These are phyloP conservation scores for Diplosoma virens DNA, from an alignment of 23 tunicate species.

Conservation along the genomic window DNA sequence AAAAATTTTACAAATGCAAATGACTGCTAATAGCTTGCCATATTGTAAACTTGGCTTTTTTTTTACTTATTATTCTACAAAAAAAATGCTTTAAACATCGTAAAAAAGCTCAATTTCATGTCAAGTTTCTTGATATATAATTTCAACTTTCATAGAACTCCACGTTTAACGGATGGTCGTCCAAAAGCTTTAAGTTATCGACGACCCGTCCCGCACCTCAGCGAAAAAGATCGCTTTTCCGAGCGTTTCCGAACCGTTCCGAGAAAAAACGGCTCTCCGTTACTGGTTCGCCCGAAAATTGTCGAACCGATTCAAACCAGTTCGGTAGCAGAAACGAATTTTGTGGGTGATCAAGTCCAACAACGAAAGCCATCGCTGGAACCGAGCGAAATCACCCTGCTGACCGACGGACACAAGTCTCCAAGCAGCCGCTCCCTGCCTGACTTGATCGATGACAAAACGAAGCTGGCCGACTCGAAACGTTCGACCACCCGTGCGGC, in stretches of 20 bases:
- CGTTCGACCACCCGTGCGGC: neutral
- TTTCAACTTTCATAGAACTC: neutral
- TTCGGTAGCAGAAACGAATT: no score
- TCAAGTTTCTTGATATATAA: no score
- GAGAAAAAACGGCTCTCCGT: neutral
- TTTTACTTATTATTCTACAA: no score
- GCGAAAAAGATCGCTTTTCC: neutral
- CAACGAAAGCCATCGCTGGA: neutral
- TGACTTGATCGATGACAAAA: neutral
- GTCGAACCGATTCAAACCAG: neutral
- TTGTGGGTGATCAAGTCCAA: neutral
- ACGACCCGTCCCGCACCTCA: no score
- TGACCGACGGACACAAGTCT: neutral
- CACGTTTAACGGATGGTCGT: neutral
- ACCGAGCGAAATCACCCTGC: neutral
- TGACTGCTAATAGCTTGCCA: no score
- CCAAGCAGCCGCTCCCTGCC: conserved; percentile 12
- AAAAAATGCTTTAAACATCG: no score
- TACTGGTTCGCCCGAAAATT: neutral
- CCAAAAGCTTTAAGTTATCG: neutral
- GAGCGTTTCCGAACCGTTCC: conserved; percentile 19
- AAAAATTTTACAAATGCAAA: no score
- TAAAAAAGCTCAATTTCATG: no score
- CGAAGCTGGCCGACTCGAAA: neutral
- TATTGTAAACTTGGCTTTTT: no score